phyloP scores from a whole-genome alignment of 2,888 invertebrate genomes.

The Drosophila mimetica region DNA sequence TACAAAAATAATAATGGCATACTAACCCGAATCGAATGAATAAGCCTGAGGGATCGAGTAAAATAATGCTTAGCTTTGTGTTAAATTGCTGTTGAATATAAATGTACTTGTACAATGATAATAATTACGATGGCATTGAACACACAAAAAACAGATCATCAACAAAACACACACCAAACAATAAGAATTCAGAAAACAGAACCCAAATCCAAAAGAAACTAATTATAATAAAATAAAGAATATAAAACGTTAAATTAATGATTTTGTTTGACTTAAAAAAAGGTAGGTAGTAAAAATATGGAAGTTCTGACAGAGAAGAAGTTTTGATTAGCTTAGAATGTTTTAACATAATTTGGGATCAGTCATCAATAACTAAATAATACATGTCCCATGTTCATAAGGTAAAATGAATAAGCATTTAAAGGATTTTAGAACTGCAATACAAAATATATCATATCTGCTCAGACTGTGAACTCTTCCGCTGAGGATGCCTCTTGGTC shows the following conservation, averaged over 20 bases:
- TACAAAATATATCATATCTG: conserved; percentile 7
- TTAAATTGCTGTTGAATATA: conserved; percentile 85
- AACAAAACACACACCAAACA: conserved; percentile 21
- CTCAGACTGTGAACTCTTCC: conserved; percentile 6
- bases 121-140: conserved; percentile 60
- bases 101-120: conserved; percentile 75
- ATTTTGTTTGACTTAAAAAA: neutral
- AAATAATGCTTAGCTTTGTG: conserved; percentile 84
- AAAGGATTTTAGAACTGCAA: neutral
- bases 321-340: too few relatives aligned
- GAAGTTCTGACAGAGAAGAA: too few relatives aligned
- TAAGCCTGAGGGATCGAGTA: conserved; percentile 49
- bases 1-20: conserved; percentile 7
- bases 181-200: conserved; percentile 43
- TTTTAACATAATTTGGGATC: too few relatives aligned
- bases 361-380: too few relatives aligned
- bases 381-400: too few relatives aligned
- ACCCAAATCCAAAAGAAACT: conserved; percentile 51
- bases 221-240: conserved; percentile 54
- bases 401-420: too few relatives aligned
- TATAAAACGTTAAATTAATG: conserved; percentile 43
- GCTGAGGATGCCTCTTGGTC: neutral
- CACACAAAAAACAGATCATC: conserved; percentile 32
- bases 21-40: conserved; percentile 51
- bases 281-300: too few relatives aligned